A percentile compares a stretch with the other conserved stretches of the same genome.
These are phyloP conservation scores for Drosophila takahashii DNA, from an alignment of 1,140 invertebrate genomes.

Conservation along the genomic window DNA sequence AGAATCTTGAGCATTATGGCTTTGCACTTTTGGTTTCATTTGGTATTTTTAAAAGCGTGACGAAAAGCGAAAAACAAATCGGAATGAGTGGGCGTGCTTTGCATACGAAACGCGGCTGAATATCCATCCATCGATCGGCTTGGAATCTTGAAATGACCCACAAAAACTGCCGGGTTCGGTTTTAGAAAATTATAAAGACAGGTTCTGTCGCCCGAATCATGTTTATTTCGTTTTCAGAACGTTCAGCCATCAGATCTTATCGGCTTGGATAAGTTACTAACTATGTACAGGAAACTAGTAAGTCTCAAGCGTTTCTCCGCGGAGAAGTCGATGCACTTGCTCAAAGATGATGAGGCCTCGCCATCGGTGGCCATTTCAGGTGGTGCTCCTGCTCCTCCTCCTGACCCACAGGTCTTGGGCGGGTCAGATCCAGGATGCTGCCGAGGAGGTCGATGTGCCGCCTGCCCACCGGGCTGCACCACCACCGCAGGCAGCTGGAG, in stretches of 20 bases:
- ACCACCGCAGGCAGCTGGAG: slow-evolving; percentile 21
- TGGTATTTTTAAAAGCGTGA: slow-evolving; percentile 72
- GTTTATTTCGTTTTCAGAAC: slow-evolving; percentile 32
- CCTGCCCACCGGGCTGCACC: slow-evolving; percentile 52
- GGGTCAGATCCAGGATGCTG: slow-evolving; percentile 56
- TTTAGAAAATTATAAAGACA: slow-evolving; percentile 63
- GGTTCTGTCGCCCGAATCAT: not conserved
- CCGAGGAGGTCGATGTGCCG: slow-evolving; percentile 59
- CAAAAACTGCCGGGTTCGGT: slow-evolving; percentile 27
- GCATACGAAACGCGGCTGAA: slow-evolving; percentile 37
- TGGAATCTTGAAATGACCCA: slow-evolving; percentile 18
- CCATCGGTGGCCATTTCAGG: slow-evolving; percentile 46
- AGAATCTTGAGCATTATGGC: slow-evolving; percentile 65
- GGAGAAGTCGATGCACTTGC: slow-evolving; percentile 34
- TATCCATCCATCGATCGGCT: slow-evolving; percentile 3
- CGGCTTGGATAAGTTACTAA: not conserved
- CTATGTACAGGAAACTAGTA: slow-evolving; percentile 75
- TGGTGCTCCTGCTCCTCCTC: slow-evolving; percentile 11
- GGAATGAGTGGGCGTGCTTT: slow-evolving; percentile 35
- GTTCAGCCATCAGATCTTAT: slow-evolving; percentile 41
- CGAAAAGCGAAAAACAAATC: slow-evolving; percentile 56
- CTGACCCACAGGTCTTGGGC: slow-evolving; percentile 14
- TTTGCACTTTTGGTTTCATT: slow-evolving; percentile 67
- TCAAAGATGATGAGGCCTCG: slow-evolving; percentile 28
- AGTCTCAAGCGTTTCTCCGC: slow-evolving; percentile 47